phyloP scores from a whole-genome alignment of 1,140 invertebrate species.

The Geopemphigus sp. region DNA sequence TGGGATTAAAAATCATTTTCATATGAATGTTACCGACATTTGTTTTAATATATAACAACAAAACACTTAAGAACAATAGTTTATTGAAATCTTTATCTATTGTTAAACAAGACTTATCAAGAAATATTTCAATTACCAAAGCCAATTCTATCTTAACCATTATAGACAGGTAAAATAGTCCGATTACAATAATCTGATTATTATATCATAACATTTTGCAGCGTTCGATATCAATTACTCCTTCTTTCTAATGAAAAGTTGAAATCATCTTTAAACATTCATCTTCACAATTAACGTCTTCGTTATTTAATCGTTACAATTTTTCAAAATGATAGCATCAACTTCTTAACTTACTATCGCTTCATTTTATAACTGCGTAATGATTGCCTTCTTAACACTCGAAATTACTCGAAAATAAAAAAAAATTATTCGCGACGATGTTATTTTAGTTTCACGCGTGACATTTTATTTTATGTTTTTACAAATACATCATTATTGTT shows the following conservation, averaged over 20 bases:
- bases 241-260: not conserved
- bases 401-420: too few species aligned
- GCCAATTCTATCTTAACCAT: not conserved
- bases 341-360: not conserved
- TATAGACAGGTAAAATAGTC: not conserved
- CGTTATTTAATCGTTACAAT: not conserved
- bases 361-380: not conserved
- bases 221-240: not conserved
- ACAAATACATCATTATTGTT: not conserved
- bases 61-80: not conserved
- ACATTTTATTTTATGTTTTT: not conserved
- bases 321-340: not conserved
- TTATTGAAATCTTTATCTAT: not conserved
- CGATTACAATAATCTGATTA: slow-evolving; percentile 31
- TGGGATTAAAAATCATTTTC: not conserved
- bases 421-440: not conserved
- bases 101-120: not conserved
- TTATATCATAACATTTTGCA: not conserved
- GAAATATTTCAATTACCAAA: slow-evolving; percentile 3
- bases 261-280: not conserved
- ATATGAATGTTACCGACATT: not conserved
- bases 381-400: not conserved
- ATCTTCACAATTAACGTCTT: not conserved
- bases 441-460: not conserved
- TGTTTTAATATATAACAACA: not conserved